Percentiles rank a stretch among this genome's conserved stretches.
These are phyloP conservation scores for Oasisia sp. DNA, from an alignment of 2,888 invertebrate species.

Conservation along the genomic window DNA sequence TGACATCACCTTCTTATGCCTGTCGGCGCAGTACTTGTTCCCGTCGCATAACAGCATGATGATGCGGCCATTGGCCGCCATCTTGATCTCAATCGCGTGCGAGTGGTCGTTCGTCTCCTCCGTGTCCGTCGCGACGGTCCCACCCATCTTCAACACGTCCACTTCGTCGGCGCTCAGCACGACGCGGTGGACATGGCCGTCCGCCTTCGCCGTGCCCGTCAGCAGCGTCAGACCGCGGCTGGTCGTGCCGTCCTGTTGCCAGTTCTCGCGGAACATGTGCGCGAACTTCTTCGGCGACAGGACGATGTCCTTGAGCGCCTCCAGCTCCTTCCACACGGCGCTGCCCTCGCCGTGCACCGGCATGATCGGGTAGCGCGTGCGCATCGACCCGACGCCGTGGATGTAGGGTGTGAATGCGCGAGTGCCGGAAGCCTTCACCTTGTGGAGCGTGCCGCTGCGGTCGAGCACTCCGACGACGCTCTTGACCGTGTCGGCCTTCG, in stretches of 20 bases:
- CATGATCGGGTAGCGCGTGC: slow-evolving; percentile 53
- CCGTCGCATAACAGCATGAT: background rate
- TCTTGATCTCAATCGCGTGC: background rate
- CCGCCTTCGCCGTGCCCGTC: background rate
- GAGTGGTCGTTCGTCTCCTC: background rate
- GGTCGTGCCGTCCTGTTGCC: background rate
- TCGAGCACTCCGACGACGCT: background rate
- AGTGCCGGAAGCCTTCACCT: slow-evolving; percentile 29
- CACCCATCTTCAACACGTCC: background rate
- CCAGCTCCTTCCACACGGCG: slow-evolving; percentile 49
- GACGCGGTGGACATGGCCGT: background rate
- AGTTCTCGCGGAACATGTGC: background rate
- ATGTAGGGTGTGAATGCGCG: slow-evolving; percentile 40
- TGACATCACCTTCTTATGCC: background rate
- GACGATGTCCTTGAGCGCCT: slow-evolving; percentile 32
- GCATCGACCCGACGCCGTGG: slow-evolving; percentile 47
- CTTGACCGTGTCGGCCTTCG: background rate
- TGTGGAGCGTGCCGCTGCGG: background rate
- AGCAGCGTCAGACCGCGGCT: background rate
- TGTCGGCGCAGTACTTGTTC: background rate
- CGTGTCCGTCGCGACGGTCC: background rate
- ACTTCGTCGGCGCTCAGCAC: background rate
- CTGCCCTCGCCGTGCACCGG: slow-evolving; percentile 52
- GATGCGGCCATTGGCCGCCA: background rate
- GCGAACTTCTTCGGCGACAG: background rate